Evolutionary conservation across 2,888 invertebrate genomes (phyloP).

Genomic region (Acronicta alni): DNA sequence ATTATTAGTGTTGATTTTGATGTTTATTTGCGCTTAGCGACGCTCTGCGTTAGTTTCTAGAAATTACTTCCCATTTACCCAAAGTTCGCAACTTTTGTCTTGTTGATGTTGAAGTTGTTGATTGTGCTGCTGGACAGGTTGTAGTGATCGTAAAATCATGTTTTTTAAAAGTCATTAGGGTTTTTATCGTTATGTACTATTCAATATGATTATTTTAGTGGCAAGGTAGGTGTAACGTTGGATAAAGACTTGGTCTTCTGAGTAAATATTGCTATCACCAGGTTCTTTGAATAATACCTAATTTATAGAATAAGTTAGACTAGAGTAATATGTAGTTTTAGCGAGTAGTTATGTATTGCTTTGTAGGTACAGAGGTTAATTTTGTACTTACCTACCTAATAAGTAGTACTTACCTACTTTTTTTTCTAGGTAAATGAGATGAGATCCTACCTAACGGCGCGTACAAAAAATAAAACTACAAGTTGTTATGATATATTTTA

Average conservation of each 20-base stretch:
- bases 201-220: conserved; percentile 23
- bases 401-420: not conserved
- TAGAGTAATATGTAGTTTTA: not conserved
- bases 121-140: not conserved
- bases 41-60: conserved; percentile 25
- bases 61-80: conserved; percentile 30
- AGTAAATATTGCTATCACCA: not conserved
- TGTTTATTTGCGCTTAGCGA: conserved; percentile 7
- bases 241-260: conserved; percentile 17
- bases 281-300: not conserved
- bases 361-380: not conserved
- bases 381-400: not conserved
- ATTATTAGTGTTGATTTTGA: conserved; percentile 20
- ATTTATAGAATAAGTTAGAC: not conserved
- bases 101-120: not conserved
- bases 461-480: conserved; percentile 30
- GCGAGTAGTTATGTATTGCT: not conserved
- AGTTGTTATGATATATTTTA: conserved; percentile 48
- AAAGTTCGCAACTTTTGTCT: not conserved
- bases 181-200: conserved; percentile 1
- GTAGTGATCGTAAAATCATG: not conserved
- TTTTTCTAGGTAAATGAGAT: too few species aligned
- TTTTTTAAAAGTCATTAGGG: not conserved
- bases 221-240: conserved; percentile 28
- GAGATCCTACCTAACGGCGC: not conserved